Evolutionary conservation across 2,113 vertebrate genomes (phyloP), one percentile per base, ranked within the genome.

Genomic region (Melanotaenia duboulayi): DNA sequence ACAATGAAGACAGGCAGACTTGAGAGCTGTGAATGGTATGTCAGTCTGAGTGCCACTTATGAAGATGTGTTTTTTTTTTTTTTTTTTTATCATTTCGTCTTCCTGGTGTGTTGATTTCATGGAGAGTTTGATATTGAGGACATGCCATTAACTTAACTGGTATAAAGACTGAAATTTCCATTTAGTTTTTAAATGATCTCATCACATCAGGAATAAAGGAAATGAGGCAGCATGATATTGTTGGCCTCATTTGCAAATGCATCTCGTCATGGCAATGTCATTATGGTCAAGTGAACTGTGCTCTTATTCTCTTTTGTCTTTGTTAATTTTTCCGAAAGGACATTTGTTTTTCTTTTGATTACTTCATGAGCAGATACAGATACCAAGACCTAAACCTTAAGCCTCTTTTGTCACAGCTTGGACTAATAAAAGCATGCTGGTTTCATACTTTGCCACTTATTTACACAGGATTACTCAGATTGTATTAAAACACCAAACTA

Each of bases 291-390:
- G 51, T 35, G 32, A 35, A 55, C 49, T 74, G 0, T 35, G 49
- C 48, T 71, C 46, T 49, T 4, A 24, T 71, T 50, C 65, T 64
- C 63, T 76, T 64, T 35, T 48, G 55, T 77, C 60, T 25, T 19
- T 57, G 59, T 40, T 40, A 42, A 13, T 60, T 59, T 63, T 39
- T 78, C 48, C 39, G 50, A 28, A 61, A 28, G 84, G 62, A 44
- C 32, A n/a, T 69, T 63, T 77, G 24, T 71, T 63, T 70, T 63
- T 75, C 50, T 79, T 83, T 80, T 77, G 58, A 57, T 80, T 57
- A 40, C 72, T 72, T 46, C 55, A 65, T 10, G 28, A 56, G 71
- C 28, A 48, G 37, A 63, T 54, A 16, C 44, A 35, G 42, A 83
- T 54, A 52, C 4, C 4, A 35, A 35, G 8, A 35, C 4, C 7